Evolutionary conservation across 2,797 vertebrate genomes (phyloP).

Genomic region (Octomys mimax): DNA sequence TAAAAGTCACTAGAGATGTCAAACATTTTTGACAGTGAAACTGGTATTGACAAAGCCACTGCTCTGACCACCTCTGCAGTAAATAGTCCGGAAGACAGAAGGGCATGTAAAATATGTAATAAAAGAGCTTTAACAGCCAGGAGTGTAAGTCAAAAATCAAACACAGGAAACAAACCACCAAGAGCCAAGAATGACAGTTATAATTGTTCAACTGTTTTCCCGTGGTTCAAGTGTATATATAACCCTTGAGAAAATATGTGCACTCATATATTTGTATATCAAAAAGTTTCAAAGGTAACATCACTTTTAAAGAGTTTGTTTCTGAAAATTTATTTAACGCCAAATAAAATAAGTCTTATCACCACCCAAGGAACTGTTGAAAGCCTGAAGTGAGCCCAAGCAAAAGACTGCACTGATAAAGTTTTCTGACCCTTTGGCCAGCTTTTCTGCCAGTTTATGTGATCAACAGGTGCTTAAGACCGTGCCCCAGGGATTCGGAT

Average conservation of each 20-base stretch:
- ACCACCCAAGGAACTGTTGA: not conserved
- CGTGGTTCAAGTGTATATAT: not conserved
- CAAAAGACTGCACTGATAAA: not conserved
- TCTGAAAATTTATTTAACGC: not conserved
- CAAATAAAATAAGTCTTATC: not conserved
- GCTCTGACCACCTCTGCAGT: not conserved
- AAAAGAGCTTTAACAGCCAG: not conserved
- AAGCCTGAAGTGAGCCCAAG: not conserved
- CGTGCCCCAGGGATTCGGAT: not conserved
- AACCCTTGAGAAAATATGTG: not conserved
- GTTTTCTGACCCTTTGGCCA: not conserved
- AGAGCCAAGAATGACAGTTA: not conserved
- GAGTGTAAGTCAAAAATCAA: not conserved
- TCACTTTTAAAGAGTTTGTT: not conserved
- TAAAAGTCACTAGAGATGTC: not conserved
- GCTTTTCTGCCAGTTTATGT: not conserved
- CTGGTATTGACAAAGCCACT: not conserved
- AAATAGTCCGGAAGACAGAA: not conserved
- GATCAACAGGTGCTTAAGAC: not conserved
- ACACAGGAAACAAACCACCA: not conserved
- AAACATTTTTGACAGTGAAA: not conserved
- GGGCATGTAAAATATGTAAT: not conserved
- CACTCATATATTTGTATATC: not conserved
- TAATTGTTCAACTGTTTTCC: not conserved
- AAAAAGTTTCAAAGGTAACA: not conserved